These are phyloP conservation scores for Aspidoscelis tigris DNA, from an alignment of 2,113 vertebrate genomes.

Conservation along the genomic window DNA sequence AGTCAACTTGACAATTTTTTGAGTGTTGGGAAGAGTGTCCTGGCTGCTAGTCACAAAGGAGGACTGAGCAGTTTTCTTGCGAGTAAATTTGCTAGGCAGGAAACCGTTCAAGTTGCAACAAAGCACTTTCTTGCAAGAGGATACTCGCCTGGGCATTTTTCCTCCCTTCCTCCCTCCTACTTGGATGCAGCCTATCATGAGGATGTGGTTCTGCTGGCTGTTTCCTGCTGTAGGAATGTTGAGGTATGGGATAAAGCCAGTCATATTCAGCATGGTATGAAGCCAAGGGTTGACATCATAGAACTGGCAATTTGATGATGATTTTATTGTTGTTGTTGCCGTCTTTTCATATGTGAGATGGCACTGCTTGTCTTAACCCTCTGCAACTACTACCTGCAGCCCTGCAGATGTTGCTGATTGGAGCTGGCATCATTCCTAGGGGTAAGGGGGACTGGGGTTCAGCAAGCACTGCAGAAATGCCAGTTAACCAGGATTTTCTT, in stretches of 20 bases:
- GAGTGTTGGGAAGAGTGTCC: background rate
- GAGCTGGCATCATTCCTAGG: too few relatives aligned
- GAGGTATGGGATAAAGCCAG: conserved; percentile 6
- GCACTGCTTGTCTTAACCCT: background rate
- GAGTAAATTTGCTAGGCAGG: conserved; percentile 11
- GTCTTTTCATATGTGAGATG: background rate
- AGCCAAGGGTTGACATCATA: conserved; percentile 32
- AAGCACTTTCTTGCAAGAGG: background rate
- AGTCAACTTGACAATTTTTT: background rate
- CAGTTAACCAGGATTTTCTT: background rate
- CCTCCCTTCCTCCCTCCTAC: background rate
- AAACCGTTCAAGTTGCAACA: conserved; percentile 1
- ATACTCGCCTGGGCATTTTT: background rate
- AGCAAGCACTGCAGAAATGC: too few relatives aligned
- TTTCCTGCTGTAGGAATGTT: conserved; percentile 16
- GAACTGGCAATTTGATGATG: conserved; percentile 3
- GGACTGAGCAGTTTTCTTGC: background rate
- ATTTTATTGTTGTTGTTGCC: background rate
- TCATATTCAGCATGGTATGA: conserved; percentile 5
- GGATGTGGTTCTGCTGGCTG: conserved; percentile 9
- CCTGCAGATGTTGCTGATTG: background rate
- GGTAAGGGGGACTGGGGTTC: too few relatives aligned
- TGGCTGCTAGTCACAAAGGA: background rate
- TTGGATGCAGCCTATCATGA: conserved; percentile 21
- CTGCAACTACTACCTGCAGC: background rate